Conservation (phyloP, 2,888 invertebrate species). For the Scaptomyza caliginosa region DNA sequence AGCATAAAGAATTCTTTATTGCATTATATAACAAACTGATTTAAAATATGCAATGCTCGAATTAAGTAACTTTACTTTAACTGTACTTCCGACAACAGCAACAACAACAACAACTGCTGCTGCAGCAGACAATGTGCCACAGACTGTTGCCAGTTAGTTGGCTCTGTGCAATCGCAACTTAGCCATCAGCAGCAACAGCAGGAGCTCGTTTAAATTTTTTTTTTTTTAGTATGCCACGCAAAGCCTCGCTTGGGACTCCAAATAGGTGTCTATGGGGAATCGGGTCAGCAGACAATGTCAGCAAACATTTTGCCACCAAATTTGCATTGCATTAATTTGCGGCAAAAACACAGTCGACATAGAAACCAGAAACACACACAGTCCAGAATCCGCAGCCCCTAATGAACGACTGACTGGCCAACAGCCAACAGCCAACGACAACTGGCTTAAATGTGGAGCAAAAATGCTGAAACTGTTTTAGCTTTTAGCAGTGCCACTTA, state of each 20-base stretch:
- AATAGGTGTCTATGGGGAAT: slow-evolving; percentile 68
- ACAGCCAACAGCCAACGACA: no score
- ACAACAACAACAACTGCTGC: not conserved
- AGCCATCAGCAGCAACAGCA: slow-evolving; percentile 30
- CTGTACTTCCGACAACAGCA: slow-evolving; percentile 26
- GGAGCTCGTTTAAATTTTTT: no score
- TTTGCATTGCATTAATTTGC: slow-evolving; percentile 67
- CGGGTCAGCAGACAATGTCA: slow-evolving; percentile 77
- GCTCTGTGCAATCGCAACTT: slow-evolving; percentile 21
- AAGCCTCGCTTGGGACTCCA: slow-evolving; percentile 15
- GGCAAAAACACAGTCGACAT: slow-evolving; percentile 14
- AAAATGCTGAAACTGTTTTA: slow-evolving; percentile 3
- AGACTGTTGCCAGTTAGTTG: slow-evolving; percentile 17
- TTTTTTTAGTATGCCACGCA: slow-evolving; percentile 52
- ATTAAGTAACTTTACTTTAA: slow-evolving; percentile 15
- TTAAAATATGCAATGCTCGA: slow-evolving; percentile 8
- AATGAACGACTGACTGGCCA: slow-evolving; percentile 38
- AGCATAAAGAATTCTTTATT: slow-evolving; percentile 27
- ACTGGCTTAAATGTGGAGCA: slow-evolving; percentile 48
- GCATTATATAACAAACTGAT: slow-evolving; percentile 28
- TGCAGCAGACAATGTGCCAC: slow-evolving; percentile 13
- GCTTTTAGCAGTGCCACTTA: slow-evolving; percentile 20
- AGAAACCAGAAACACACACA: not conserved
- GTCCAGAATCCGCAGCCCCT: slow-evolving; percentile 32
- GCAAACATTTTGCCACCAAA: slow-evolving; percentile 59